Conservation (phyloP, 2,888 invertebrate species). For the Prenolepis imparis region DNA sequence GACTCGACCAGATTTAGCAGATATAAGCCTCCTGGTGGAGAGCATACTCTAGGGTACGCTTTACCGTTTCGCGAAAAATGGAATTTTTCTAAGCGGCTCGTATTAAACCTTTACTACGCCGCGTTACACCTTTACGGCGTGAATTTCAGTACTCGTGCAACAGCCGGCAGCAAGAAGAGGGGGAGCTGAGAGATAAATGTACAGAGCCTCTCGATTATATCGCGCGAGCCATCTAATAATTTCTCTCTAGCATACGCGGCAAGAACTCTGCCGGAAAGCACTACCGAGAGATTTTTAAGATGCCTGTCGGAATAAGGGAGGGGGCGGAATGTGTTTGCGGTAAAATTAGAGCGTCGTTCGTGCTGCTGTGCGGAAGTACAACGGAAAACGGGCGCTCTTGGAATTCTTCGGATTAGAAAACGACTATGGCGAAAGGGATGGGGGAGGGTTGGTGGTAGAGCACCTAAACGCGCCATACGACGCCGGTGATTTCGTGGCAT, state of each 20-base stretch:
- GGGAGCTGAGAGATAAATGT: constrained; percentile 28
- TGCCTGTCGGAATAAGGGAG: not conserved
- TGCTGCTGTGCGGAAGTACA: constrained; percentile 29
- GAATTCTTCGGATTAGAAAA: constrained; percentile 55
- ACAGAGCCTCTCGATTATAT: constrained; percentile 47
- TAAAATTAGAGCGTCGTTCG: constrained; percentile 52
- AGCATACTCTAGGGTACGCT: not conserved
- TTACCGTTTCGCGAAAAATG: constrained; percentile 28
- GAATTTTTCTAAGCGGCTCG: constrained; percentile 40
- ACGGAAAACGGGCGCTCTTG: constrained; percentile 30
- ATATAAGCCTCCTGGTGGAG: constrained; percentile 20
- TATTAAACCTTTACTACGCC: constrained; percentile 43
- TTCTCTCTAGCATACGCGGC: constrained; percentile 3
- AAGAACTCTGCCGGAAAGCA: constrained; percentile 41
- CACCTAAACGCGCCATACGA: constrained; percentile 27
- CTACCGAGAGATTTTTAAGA: constrained; percentile 50
- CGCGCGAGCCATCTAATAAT: constrained; percentile 41
- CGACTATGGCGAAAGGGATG: constrained; percentile 4
- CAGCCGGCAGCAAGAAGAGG: not conserved
- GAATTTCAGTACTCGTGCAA: constrained; percentile 31
- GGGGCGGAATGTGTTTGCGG: constrained; percentile 48
- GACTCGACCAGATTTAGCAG: constrained; percentile 28
- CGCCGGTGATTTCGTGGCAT: constrained; percentile 68
- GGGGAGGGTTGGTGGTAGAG: not conserved
- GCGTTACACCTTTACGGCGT: constrained; percentile 27